Conservation (phyloP, 2,797 vertebrate species). For the Cheirogaleus major region DNA sequence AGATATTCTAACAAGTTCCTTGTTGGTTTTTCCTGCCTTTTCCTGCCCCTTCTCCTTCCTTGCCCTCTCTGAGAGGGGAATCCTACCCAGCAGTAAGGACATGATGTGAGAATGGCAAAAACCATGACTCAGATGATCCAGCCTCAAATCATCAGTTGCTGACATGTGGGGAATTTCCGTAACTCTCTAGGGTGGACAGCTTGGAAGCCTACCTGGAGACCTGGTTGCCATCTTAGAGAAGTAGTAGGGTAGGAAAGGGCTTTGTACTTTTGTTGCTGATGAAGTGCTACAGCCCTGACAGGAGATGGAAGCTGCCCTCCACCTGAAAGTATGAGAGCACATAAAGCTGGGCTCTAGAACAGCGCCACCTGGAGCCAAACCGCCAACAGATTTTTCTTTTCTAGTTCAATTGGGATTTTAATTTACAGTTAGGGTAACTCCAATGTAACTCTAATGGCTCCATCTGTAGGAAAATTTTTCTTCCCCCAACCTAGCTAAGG, state of each 20-base stretch:
- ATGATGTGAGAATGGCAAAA: not conserved
- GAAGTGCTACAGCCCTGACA: not conserved
- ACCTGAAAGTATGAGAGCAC: not conserved
- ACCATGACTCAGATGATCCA: not conserved
- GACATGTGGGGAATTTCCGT: not conserved
- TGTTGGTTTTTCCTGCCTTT: not conserved
- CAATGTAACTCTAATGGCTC: not conserved
- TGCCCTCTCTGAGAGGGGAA: not conserved
- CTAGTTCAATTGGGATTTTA: conserved; percentile 1
- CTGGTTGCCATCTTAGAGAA: not conserved
- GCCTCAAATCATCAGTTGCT: not conserved
- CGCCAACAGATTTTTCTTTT: not conserved
- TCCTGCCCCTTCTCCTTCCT: not conserved
- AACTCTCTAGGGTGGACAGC: not conserved
- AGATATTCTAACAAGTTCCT: not conserved
- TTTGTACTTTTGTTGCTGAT: not conserved
- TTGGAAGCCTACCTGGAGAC: not conserved
- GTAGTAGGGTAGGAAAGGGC: not conserved
- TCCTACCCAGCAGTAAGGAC: not conserved
- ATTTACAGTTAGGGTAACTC: not conserved
- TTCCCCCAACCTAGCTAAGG: not conserved
- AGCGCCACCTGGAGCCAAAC: not conserved
- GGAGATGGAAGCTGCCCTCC: not conserved
- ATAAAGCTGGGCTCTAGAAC: not conserved
- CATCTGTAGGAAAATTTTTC: not conserved